These are phyloP conservation scores for Lithophane ornitopus DNA, from an alignment of 2,888 invertebrate genomes.

Conservation along the genomic window DNA sequence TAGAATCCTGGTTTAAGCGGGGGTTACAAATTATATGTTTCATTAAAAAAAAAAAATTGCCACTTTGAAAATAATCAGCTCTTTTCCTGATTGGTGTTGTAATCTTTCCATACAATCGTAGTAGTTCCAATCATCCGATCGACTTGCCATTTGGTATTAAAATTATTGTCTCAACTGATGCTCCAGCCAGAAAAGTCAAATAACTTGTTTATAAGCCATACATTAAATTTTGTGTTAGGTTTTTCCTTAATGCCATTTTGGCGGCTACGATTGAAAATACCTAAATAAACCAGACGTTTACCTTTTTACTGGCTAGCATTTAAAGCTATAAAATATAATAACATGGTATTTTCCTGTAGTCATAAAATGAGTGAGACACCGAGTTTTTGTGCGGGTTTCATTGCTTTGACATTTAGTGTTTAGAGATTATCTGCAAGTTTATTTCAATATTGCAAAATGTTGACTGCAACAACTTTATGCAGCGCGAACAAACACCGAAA, in stretches of 20 bases:
- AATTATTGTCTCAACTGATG: background rate
- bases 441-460: slow-evolving; percentile 4
- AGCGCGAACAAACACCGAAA: slow-evolving; percentile 39
- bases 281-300: background rate
- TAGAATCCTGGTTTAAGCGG: background rate
- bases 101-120: background rate
- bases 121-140: background rate
- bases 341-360: no score
- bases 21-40: no score
- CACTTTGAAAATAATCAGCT: background rate
- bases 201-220: no score
- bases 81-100: background rate
- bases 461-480: slow-evolving; percentile 25
- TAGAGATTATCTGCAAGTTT: background rate
- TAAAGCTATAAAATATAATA: background rate
- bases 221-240: background rate
- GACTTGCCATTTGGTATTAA: background rate
- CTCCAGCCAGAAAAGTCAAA: background rate
- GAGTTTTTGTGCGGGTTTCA: background rate
- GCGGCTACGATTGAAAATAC: background rate
- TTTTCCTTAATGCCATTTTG: background rate
- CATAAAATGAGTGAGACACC: background rate
- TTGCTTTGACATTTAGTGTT: background rate
- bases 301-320: background rate
- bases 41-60: background rate